Evolutionary conservation across 2,888 invertebrate genomes (phyloP).

Genomic region (Ellobium chinense): DNA sequence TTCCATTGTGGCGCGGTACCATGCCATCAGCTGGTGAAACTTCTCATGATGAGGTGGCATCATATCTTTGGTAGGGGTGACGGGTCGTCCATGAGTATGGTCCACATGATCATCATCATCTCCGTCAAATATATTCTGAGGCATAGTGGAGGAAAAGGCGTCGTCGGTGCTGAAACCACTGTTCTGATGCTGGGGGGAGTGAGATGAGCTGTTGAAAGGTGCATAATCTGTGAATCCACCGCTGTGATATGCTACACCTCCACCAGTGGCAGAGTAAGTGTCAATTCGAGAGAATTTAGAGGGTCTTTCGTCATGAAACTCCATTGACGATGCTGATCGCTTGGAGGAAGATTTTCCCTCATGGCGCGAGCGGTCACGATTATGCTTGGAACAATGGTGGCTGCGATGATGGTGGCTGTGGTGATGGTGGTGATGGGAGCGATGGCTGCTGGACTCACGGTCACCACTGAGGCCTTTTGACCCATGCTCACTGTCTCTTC

Average conservation of each 20-base stretch:
- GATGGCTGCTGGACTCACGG: not conserved
- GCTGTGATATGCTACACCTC: not conserved
- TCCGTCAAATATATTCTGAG: conserved; percentile 41
- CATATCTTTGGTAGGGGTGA: conserved; percentile 17
- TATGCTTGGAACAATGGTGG: conserved; percentile 36
- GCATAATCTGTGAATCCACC: not conserved
- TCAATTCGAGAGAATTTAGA: conserved; percentile 19
- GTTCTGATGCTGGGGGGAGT: conserved; percentile 21
- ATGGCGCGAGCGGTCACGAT: conserved; percentile 32
- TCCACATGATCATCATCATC: conserved; percentile 28
- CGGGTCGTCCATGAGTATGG: not conserved
- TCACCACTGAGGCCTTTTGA: conserved; percentile 21
- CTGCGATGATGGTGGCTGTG: conserved; percentile 33
- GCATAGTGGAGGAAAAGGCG: conserved; percentile 42
- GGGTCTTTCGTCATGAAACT: conserved; percentile 32
- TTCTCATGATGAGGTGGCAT: conserved; percentile 27
- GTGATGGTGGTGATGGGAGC: conserved; percentile 33
- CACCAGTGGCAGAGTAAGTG: not conserved
- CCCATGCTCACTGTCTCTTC: conserved; percentile 17
- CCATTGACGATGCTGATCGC: conserved; percentile 22
- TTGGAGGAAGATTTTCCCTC: conserved; percentile 33
- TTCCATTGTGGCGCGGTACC: conserved; percentile 4
- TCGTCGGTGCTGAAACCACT: conserved; percentile 44
- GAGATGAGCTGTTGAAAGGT: conserved; percentile 14
- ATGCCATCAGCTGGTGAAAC: conserved; percentile 22